Base-by-base conservation (phyloP, 1,140 invertebrate genomes). In the Aphelenchoides fujianensis region DNA sequence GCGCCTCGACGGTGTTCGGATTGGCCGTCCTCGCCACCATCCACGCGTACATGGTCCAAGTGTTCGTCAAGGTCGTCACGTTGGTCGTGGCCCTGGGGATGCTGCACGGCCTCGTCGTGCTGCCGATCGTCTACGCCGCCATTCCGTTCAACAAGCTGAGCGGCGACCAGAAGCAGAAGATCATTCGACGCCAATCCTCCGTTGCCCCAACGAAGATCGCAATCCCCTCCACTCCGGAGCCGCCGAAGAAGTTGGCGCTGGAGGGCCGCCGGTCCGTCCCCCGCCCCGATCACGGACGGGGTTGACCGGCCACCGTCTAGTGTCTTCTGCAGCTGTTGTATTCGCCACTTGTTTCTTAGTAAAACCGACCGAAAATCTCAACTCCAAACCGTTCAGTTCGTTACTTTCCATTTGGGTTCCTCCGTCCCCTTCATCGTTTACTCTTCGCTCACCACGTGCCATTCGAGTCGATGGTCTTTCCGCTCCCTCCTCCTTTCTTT, bases 1-100 rank as follows among this genome's bases (percentile, higher is more conserved):
- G 93, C 0, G 86, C 91, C 0, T 96, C 93, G 3, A 97, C 95
- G 0, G 92, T 97, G 28, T 85, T 97, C 0, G 93, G 93, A 57
- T 90, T 97, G 7, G 86, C 92, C 0, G 91, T 93, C 0, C 85
- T 98, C 0, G 87, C 92, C 2, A 86, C 95, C 30, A 93, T 94
- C 0, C 91, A 93, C 57, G 96, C 94, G 73, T 97, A 96, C 82
- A 95, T 97, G 69, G 80, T 86, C 19, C 76, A 85, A 34, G 76
- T 84, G 16, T 86, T 86, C 74, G 85, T 86, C 34, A 85, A 85
- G 81, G 85, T 86, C 0, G 86, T 87, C 68, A 73, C 83, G 19
- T 72, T 87, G 3, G 85, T 86, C 3, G 81, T 86, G 31, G 30
- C 57, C 5, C 78, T 86, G 27, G 85, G 85, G 0, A 30, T 85